A percentile compares a stretch with the other conserved stretches of the same genome.
phyloP scores from a whole-genome alignment of 2,113 vertebrate genomes.

The Pyrgilauda ruficollis region DNA sequence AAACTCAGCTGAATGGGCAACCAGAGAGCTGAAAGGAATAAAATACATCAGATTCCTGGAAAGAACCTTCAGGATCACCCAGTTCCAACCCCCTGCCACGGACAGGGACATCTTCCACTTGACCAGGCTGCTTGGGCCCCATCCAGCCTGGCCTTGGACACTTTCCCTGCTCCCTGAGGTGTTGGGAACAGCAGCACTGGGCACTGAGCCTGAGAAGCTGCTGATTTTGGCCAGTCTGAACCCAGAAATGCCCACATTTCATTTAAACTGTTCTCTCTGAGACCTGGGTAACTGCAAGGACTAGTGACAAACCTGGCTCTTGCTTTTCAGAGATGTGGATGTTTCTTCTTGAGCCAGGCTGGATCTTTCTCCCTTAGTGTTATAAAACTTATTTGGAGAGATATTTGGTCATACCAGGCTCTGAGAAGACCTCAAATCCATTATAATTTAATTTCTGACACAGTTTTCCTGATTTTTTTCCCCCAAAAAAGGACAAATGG shows the following conservation, averaged over 20 bases:
- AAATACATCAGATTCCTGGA: background rate
- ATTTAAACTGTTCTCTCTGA: background rate
- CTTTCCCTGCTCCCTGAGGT: background rate
- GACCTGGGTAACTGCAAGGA: rapidly evolving
- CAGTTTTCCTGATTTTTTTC: background rate
- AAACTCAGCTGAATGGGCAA: background rate
- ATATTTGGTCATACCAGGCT: background rate
- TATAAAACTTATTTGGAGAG: background rate
- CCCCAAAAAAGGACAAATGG: background rate
- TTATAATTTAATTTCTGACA: background rate
- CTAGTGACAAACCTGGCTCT: background rate
- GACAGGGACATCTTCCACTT: background rate
- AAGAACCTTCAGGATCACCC: background rate
- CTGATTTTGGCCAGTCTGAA: background rate
- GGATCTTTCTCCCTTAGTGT: background rate
- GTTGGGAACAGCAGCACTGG: background rate
- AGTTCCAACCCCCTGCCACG: background rate
- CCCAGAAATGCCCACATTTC: background rate
- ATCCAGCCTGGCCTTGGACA: background rate
- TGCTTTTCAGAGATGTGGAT: background rate
- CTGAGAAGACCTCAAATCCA: background rate
- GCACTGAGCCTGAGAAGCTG: background rate
- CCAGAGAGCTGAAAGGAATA: background rate
- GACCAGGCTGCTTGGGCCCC: background rate
- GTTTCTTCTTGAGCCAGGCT: background rate